Evolutionary conservation across 2,113 vertebrate species (phyloP).

Genomic region (Xerus inauris): DNA sequence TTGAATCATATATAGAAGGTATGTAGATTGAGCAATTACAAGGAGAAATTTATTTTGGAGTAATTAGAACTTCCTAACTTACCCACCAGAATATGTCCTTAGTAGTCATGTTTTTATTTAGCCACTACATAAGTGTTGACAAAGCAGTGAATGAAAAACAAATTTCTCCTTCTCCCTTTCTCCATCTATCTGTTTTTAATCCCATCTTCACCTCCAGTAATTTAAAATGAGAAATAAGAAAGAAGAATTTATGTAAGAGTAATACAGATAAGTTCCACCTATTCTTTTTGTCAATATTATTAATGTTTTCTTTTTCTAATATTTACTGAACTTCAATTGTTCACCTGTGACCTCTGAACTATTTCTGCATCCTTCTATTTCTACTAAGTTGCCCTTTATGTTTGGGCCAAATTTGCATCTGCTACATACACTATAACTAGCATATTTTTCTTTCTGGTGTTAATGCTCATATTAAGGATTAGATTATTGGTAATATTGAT

Average conservation of each 20-base stretch:
- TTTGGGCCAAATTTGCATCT: background rate
- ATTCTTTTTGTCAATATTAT: background rate
- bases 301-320: background rate
- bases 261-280: background rate
- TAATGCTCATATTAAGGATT: background rate
- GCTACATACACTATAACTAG: background rate
- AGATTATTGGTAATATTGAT: background rate
- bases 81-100: background rate
- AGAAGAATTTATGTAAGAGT: background rate
- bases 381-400: background rate
- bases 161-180: background rate
- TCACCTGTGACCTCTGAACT: background rate
- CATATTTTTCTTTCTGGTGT: background rate
- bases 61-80: background rate
- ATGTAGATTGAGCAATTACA: background rate
- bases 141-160: background rate
- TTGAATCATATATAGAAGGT: background rate
- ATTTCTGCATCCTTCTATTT: background rate
- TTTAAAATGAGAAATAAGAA: background rate
- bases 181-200: background rate
- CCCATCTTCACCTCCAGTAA: background rate
- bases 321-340: background rate
- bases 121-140: background rate
- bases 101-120: background rate
- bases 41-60: background rate